Evolutionary conservation across 1,140 invertebrate genomes (phyloP).

Genomic region (Drosophila azteca): DNA sequence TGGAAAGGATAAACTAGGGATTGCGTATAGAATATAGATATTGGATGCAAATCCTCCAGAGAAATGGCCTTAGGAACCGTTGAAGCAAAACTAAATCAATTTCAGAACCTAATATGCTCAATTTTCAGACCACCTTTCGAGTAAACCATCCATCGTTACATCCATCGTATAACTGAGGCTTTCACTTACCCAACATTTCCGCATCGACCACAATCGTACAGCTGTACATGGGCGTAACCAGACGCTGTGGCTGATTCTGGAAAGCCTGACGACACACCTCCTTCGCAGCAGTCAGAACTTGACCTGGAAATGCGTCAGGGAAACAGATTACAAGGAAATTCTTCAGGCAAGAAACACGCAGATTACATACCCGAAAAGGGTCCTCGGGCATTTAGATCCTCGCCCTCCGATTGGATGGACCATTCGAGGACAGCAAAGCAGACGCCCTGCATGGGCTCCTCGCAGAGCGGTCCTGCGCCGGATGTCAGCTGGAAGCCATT

Average conservation of each 20-base stretch:
- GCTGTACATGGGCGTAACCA: conserved; percentile 98
- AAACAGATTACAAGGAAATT: neutral
- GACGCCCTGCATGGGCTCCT: conserved; percentile 98
- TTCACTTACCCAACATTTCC: conserved; percentile 94
- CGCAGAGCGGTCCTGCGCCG: conserved; percentile 94
- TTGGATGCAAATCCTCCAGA: too few species aligned
- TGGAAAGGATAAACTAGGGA: too few species aligned
- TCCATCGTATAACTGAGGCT: too few species aligned
- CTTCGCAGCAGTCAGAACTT: conserved; percentile 96
- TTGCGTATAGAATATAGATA: too few species aligned
- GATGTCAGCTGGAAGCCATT: conserved; percentile 98
- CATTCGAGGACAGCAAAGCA: conserved; percentile 95
- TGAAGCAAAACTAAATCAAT: too few species aligned
- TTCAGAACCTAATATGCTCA: too few species aligned
- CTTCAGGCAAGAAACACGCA: neutral
- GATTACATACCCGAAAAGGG: conserved; percentile 85
- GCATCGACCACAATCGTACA: conserved; percentile 96
- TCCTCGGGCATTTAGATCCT: conserved; percentile 84
- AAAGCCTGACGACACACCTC: conserved; percentile 95
- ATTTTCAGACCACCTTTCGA: too few species aligned
- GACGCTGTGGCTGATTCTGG: conserved; percentile 93
- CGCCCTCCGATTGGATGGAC: conserved; percentile 85
- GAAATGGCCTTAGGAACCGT: too few species aligned
- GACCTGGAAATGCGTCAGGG: conserved; percentile 86
- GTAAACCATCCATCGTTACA: too few species aligned